These are phyloP conservation scores for Regulus satrapa DNA, from an alignment of 2,113 vertebrate genomes.

Conservation along the genomic window DNA sequence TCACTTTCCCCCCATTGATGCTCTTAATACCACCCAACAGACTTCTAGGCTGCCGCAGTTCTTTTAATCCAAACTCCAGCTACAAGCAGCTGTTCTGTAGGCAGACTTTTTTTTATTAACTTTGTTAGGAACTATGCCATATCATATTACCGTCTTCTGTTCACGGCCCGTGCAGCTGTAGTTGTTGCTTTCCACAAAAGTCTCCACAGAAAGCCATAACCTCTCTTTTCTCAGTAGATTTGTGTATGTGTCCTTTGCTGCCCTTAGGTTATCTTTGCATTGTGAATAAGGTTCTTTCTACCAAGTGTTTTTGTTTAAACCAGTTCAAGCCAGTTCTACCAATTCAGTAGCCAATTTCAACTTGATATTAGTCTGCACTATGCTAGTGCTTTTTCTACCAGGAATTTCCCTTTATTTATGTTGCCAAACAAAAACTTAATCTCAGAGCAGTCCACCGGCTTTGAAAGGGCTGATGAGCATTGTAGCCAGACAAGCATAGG, in stretches of 20 bases:
- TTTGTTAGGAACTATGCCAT: slow-evolving; percentile 61
- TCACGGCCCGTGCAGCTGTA: slow-evolving; percentile 56
- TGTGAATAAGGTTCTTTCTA: neutral
- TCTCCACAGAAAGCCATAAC: slow-evolving; percentile 1
- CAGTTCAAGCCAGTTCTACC: neutral
- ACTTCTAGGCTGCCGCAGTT: slow-evolving; percentile 33
- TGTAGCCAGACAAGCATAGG: neutral
- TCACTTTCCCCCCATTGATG: slow-evolving; percentile 3
- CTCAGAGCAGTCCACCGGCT: neutral
- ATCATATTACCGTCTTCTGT: slow-evolving; percentile 71
- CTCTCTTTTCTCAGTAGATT: neutral
- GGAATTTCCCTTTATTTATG: neutral
- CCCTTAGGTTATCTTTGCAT: neutral
- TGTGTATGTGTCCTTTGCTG: slow-evolving; percentile 14
- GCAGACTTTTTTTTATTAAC: slow-evolving; percentile 68
- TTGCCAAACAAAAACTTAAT: neutral
- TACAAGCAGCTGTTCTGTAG: slow-evolving; percentile 74
- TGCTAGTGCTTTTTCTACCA: neutral
- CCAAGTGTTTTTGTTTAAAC: neutral
- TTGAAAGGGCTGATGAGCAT: neutral
- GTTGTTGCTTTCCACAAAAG: slow-evolving; percentile 64
- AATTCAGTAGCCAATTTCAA: neutral
- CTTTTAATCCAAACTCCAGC: slow-evolving; percentile 66
- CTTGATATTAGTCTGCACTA: neutral
- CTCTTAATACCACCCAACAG: slow-evolving; percentile 40